These are phyloP conservation scores for Drosophila takahashii DNA, from an alignment of 1,140 invertebrate genomes.

Conservation along the genomic window DNA sequence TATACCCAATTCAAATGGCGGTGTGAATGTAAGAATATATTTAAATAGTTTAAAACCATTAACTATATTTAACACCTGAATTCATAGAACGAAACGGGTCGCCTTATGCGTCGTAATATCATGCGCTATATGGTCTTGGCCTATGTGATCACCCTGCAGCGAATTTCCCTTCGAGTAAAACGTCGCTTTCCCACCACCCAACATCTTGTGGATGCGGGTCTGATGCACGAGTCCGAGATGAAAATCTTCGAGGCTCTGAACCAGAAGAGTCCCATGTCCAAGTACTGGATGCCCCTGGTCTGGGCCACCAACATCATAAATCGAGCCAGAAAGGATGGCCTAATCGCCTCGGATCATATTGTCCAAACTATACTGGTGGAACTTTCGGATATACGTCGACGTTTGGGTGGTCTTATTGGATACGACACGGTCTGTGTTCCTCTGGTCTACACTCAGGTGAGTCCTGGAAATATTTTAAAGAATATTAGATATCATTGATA, in stretches of 20 bases:
- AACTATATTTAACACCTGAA: not conserved
- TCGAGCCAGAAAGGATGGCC: slow-evolving; percentile 91
- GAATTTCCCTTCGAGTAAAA: slow-evolving; percentile 94
- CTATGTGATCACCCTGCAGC: slow-evolving; percentile 94
- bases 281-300: slow-evolving; percentile 96
- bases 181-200: slow-evolving; percentile 95
- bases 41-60: not conserved
- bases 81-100: slow-evolving; percentile 91
- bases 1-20: slow-evolving; percentile 87
- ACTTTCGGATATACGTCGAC: slow-evolving; percentile 92
- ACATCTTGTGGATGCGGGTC: slow-evolving; percentile 94
- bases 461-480: slow-evolving; percentile 9
- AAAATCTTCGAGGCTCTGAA: slow-evolving; percentile 96
- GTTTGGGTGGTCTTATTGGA: slow-evolving; percentile 92
- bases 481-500: no score
- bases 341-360: slow-evolving; percentile 94
- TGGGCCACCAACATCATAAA: slow-evolving; percentile 97
- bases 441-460: slow-evolving; percentile 98
- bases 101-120: slow-evolving; percentile 94
- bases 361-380: slow-evolving; percentile 94
- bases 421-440: slow-evolving; percentile 99
- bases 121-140: slow-evolving; percentile 95
- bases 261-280: slow-evolving; percentile 94
- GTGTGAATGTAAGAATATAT: slow-evolving; percentile 91
- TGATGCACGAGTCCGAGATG: slow-evolving; percentile 95